Evolutionary conservation across 2,113 vertebrate species (phyloP).

Genomic region (Phalacrocorax pelagicus): DNA sequence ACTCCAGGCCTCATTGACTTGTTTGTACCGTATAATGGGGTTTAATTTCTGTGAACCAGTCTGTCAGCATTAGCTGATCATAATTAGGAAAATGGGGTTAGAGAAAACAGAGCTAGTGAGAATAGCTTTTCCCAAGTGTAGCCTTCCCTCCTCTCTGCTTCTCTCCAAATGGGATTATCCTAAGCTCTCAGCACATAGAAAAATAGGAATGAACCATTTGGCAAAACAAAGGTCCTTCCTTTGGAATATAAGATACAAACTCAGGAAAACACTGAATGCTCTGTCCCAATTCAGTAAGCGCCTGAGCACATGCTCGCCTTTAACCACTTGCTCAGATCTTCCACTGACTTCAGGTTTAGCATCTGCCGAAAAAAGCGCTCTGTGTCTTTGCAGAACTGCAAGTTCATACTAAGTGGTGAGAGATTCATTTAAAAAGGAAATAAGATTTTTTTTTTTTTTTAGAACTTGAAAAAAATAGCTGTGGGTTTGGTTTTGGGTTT

Average conservation of each 20-base stretch:
- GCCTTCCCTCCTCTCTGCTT: background rate
- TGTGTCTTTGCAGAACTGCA: background rate
- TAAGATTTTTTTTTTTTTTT: background rate
- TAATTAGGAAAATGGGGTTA: conserved; percentile 21
- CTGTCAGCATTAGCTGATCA: conserved; percentile 28
- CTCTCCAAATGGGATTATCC: conserved; percentile 15
- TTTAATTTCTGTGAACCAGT: conserved; percentile 26
- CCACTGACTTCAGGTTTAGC: background rate
- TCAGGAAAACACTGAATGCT: background rate
- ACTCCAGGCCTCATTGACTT: conserved; percentile 2
- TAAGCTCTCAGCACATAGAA: background rate
- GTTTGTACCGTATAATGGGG: background rate
- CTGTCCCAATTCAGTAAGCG: background rate
- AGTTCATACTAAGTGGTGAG: background rate
- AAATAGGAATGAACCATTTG: background rate
- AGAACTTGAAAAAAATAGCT: conserved; percentile 1
- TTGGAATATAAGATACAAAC: background rate
- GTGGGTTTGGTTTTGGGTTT: conserved; percentile 40
- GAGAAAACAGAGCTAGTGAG: conserved; percentile 14
- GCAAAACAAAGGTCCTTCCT: background rate
- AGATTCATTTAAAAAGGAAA: conserved; percentile 43
- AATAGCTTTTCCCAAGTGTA: conserved; percentile 14
- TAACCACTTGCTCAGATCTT: background rate
- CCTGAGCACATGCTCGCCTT: background rate
- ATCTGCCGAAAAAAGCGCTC: background rate